Evolutionary conservation across 2,888 invertebrate species (phyloP).

Genomic region (Reticulitermes lucifugus): DNA sequence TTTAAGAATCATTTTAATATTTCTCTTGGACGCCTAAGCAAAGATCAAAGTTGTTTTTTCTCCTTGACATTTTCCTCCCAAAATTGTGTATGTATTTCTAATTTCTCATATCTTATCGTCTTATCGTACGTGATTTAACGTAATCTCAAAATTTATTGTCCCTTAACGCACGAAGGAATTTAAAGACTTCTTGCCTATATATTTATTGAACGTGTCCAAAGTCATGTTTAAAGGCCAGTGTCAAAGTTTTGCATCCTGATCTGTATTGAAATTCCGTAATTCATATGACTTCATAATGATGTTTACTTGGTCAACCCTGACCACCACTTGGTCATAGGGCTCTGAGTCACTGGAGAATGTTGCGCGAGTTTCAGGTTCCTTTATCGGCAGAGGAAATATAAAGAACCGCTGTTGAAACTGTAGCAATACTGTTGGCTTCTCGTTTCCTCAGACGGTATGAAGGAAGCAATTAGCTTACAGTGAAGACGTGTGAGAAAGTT

Average conservation of each 20-base stretch:
- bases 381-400: not conserved
- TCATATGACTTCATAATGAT: not conserved
- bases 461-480: not conserved
- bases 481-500: not conserved
- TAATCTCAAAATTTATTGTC: too few species aligned
- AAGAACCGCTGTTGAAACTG: not conserved
- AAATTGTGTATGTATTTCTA: too few species aligned
- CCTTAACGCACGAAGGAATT: too few species aligned
- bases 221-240: not conserved
- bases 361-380: not conserved
- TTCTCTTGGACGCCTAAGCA: too few species aligned
- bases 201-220: not conserved
- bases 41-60: too few species aligned
- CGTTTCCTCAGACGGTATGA: not conserved
- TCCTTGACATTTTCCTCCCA: too few species aligned
- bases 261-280: not conserved
- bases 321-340: not conserved
- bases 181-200: too few species aligned
- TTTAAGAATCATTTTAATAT: too few species aligned
- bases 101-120: too few species aligned
- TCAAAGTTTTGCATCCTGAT: not conserved
- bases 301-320: not conserved
- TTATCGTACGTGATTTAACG: too few species aligned
- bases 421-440: not conserved
- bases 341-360: not conserved